A percentile compares a stretch with the other conserved stretches of the same genome.
phyloP scores from a whole-genome alignment of 2,113 vertebrate genomes.

The Macrotis lagotis region DNA sequence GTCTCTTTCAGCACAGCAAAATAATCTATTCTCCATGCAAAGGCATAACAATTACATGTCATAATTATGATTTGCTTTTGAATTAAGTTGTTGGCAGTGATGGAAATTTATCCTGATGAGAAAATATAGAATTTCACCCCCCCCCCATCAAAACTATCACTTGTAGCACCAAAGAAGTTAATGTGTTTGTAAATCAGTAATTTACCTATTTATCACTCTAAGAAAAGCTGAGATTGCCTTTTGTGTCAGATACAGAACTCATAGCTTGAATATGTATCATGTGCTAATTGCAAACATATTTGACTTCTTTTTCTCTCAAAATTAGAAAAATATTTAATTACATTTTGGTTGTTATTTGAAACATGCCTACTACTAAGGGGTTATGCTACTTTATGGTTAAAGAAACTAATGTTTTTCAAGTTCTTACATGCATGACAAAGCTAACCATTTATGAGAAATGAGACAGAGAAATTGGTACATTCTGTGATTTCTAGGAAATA shows the following conservation, averaged over 20 bases:
- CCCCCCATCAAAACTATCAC: neutral
- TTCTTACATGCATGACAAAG: slow-evolving; percentile 30
- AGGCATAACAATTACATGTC: neutral
- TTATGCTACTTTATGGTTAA: slow-evolving; percentile 49
- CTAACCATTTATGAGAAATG: slow-evolving; percentile 60
- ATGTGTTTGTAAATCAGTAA: slow-evolving; percentile 21
- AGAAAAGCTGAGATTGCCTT: slow-evolving; percentile 20
- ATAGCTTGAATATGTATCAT: slow-evolving; percentile 36
- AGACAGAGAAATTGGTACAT: slow-evolving; percentile 61
- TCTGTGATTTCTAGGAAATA: slow-evolving; percentile 68
- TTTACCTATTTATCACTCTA: neutral
- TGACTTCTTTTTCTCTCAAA: slow-evolving; percentile 33
- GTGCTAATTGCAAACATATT: slow-evolving; percentile 43
- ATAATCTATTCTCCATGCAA: neutral
- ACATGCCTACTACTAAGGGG: slow-evolving; percentile 37
- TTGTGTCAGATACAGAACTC: neutral
- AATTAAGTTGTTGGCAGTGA: neutral
- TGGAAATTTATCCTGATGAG: slow-evolving; percentile 8
- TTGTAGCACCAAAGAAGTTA: slow-evolving; percentile 54
- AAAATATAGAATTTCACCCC: too few relatives aligned
- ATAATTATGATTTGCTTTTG: neutral
- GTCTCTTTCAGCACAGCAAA: slow-evolving; percentile 27
- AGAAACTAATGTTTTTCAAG: slow-evolving; percentile 55
- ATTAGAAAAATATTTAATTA: slow-evolving; percentile 8
- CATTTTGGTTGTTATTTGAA: slow-evolving; percentile 60